Base-by-base conservation (phyloP, 2,888 invertebrate species). In the Venustoraphidia nigricollis region DNA sequence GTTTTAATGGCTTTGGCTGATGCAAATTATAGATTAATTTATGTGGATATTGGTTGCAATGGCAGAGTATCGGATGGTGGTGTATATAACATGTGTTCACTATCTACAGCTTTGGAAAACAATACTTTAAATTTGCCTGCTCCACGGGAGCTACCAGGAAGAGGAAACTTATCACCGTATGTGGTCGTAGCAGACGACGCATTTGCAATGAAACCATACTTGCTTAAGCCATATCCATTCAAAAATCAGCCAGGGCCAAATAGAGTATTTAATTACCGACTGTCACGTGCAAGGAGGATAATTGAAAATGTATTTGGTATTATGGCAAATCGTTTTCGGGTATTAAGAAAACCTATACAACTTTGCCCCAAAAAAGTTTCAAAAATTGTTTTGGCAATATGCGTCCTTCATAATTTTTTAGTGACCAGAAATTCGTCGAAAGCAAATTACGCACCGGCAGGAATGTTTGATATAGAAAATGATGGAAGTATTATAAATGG, bases 131-230 rank as follows among this genome's bases (percentile, higher is more conserved):
- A 60, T 50, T 44, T 59, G 27, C 58, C 59, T 27, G 49, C 53
- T 53, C 41, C 51, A 35, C 44, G 47, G 44, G 41, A 50, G 13
- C 45, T 58, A 42, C 56, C 57, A 35, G 50, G 51, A 27, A 51
- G 53, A 49, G 47, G 48, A 10, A 51, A 41, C 47, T 49, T 51
- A 34, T 40, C 53, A 8, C 56, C 58, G 10, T 54, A 54, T 54
- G 56, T 58, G 3, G 54, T 58, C 35, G 55, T 60, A 27, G 58
- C 56, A 9, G 60, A 60, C 54, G 55, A 56, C 43, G 59, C 58
- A 34, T 61, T 60, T 53, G 52, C 57, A 10, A 38, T 60, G 35
- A 52, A 51, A 44, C 41, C 46, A 9, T 47, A 54, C 44, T 52
- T 59, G 46, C 43, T 56, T 47, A 61, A 60, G 52, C 59, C 60